Conservation (phyloP, 2,888 invertebrate species). For the Dioctria linearis region DNA sequence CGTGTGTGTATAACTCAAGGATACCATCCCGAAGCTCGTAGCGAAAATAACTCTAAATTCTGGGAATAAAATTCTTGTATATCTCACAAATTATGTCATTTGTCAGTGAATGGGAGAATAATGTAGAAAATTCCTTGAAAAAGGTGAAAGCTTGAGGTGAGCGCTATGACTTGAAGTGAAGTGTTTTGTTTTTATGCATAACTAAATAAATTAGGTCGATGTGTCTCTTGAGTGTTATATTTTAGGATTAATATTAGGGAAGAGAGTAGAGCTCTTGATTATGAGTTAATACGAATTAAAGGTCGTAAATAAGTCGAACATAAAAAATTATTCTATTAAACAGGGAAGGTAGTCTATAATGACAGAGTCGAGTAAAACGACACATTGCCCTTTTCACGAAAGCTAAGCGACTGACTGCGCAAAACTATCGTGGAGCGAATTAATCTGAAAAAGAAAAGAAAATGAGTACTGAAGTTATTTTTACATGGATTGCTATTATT, state of each 20-base stretch:
- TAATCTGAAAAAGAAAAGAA: too few relatives aligned
- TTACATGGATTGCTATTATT: too few relatives aligned
- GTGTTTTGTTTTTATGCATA: not conserved
- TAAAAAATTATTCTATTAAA: too few relatives aligned
- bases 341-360: not conserved
- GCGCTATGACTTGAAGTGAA: not conserved
- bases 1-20: not conserved
- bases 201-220: not conserved
- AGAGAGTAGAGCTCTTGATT: not conserved
- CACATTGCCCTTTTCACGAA: too few relatives aligned
- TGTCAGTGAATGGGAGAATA: not conserved
- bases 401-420: too few relatives aligned
- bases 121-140: not conserved
- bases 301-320: not conserved
- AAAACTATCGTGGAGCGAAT: too few relatives aligned
- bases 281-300: not conserved
- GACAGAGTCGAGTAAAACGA: too few relatives aligned
- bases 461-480: too few relatives aligned
- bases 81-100: conserved; percentile 14
- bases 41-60: not conserved
- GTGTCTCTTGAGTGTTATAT: not conserved
- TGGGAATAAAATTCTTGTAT: not conserved
- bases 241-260: not conserved
- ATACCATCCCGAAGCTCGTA: not conserved
- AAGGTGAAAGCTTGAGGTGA: not conserved